Conservation (phyloP, 2,113 vertebrate genomes). For the Otolemur garnettii region DNA sequence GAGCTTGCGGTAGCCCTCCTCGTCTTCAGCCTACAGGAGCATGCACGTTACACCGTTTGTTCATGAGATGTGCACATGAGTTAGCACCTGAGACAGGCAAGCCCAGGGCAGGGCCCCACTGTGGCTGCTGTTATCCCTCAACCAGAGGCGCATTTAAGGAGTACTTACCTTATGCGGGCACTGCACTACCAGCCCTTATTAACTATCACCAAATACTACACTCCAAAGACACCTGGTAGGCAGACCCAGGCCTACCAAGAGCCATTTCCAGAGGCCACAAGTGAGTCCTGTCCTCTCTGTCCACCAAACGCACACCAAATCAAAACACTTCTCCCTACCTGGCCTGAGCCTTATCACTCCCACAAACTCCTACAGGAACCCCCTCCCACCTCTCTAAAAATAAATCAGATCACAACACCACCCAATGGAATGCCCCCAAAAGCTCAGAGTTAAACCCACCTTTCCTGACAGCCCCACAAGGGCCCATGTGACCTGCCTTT, state of each 20-base stretch:
- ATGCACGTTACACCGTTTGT: fast-evolving
- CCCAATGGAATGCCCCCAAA: no score
- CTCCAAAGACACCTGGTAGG: not conserved
- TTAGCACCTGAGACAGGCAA: not conserved
- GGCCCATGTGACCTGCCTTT: fast-evolving
- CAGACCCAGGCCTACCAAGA: not conserved
- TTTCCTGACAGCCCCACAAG: not conserved
- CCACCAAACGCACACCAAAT: not conserved
- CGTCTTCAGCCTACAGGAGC: constrained; percentile 93
- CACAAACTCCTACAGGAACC: not conserved
- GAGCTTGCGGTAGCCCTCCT: constrained; percentile 98
- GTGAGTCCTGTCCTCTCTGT: not conserved
- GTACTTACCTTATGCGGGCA: fast-evolving
- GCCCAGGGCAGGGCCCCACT: not conserved
- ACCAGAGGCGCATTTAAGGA: not conserved
- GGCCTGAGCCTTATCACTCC: not conserved
- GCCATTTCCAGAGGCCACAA: not conserved
- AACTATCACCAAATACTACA: not conserved
- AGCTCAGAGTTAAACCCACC: not conserved
- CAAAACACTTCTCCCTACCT: not conserved
- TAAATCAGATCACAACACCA: not conserved
- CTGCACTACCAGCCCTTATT: fast-evolving
- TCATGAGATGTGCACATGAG: fast-evolving
- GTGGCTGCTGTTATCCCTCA: fast-evolving
- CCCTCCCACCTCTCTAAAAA: not conserved